Percentiles rank a stretch among this genome's conserved stretches.
These are phyloP conservation scores for Chelon labrosus DNA, from an alignment of 2,797 vertebrate species.

Conservation along the genomic window DNA sequence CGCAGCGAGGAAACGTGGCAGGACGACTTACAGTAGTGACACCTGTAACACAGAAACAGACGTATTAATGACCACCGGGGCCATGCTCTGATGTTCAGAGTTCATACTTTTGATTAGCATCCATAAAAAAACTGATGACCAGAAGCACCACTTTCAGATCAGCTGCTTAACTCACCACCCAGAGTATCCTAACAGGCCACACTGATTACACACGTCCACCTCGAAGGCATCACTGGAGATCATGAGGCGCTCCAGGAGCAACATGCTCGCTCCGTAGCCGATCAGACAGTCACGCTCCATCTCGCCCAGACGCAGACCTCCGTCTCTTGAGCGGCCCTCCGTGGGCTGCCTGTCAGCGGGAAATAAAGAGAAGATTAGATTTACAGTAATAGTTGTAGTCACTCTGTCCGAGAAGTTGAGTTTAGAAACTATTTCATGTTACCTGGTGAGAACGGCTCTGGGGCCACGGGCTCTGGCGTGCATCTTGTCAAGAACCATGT, in stretches of 20 bases:
- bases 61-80: too few relatives aligned
- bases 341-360: slow-evolving; percentile 91
- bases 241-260: slow-evolving; percentile 97
- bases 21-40: slow-evolving; percentile 98
- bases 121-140: too few relatives aligned
- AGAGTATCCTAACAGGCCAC: slow-evolving; percentile 96
- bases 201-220: slow-evolving; percentile 98
- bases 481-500: slow-evolving; percentile 99
- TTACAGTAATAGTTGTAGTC: not conserved
- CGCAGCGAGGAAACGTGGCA: slow-evolving; percentile 96
- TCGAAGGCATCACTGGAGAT: slow-evolving; percentile 99
- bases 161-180: slow-evolving; percentile 89
- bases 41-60: slow-evolving; percentile 83
- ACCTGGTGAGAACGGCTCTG: slow-evolving; percentile 98
- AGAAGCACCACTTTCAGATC: not conserved
- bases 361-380: not conserved
- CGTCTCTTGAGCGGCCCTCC: slow-evolving; percentile 97
- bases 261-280: slow-evolving; percentile 98
- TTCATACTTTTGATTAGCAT: too few relatives aligned
- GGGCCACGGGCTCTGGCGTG: slow-evolving; percentile 97
- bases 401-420: too few relatives aligned
- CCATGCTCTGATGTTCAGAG: too few relatives aligned
- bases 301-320: slow-evolving; percentile 96
- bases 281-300: slow-evolving; percentile 99
- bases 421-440: slow-evolving; percentile 10